A percentile compares a stretch with the other conserved stretches of the same genome.
Conservation (phyloP, 2,797 vertebrate genomes). For the Neostethus bicornis region DNA sequence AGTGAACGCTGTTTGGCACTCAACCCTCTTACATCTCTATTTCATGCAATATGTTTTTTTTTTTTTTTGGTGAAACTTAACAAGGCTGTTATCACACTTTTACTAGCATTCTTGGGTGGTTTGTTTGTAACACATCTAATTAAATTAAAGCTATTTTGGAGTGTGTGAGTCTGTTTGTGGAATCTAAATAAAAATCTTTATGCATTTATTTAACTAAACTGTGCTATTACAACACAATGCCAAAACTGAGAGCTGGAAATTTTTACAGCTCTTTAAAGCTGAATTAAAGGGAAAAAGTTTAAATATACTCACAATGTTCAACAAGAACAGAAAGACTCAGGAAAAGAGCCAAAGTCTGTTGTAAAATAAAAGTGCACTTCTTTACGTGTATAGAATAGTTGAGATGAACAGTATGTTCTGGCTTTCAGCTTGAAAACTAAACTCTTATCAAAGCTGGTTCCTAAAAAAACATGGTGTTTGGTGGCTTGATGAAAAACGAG, state of each 20-base stretch:
- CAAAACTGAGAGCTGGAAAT: neutral
- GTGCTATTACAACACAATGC: neutral
- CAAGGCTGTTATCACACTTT: neutral
- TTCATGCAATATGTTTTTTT: slow-evolving; percentile 5
- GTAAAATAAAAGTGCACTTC: neutral
- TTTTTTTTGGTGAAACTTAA: slow-evolving; percentile 9
- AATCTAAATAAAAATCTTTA: neutral
- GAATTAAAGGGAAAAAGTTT: neutral
- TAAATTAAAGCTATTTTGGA: neutral
- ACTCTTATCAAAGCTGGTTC: neutral
- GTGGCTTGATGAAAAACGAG: no score
- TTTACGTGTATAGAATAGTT: neutral
- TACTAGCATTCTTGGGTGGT: neutral
- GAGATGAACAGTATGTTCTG: neutral
- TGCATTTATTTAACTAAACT: neutral
- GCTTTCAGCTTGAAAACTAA: neutral
- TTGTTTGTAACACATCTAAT: neutral
- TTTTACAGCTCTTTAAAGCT: neutral
- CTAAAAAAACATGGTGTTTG: neutral
- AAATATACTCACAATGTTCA: neutral
- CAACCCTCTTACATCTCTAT: neutral
- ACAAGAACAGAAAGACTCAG: neutral
- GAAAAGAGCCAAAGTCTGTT: neutral
- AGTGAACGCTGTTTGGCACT: slow-evolving; percentile 4
- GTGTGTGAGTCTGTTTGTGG: neutral